Base-by-base conservation (phyloP, 2,113 vertebrate species). In the Oreocharis arfaki region DNA sequence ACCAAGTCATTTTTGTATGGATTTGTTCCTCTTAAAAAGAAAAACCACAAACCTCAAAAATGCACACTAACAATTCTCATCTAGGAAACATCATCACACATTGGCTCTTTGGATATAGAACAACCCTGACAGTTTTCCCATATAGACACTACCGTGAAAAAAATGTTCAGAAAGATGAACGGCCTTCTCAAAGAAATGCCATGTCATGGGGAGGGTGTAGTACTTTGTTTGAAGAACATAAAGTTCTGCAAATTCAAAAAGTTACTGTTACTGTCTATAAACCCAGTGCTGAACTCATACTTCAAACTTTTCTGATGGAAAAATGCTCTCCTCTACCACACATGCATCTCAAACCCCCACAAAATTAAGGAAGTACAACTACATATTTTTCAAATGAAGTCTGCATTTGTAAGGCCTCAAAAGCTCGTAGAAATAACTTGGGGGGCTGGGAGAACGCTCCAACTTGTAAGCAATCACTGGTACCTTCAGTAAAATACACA, bases 51-150 rank as follows among this genome's bases (percentile, higher is more conserved):
- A 37, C 4, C 19, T 59, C 57, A 69, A 87, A 90, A 82, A 6
- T 23, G 37, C 22, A 47, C 24, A 42, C 32, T 32, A 87, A 64
- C 11, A 60, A 44, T 17, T 68, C 53, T 60, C 18, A 64, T 37
- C 56, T 64, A 79, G 44, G 35, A 93, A 87, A 68, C 14, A 49
- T 5, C 14, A 49, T 5, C 15, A 64, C 1, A 2, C 24, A 20
- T 0, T 37, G 20, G 37, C 28, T 85, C 61, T 79, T 30, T 0
- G 0, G 28, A 44, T 26, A 49, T 0, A n/a, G 28, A 2, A 1
- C 37, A 87, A 30, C 28, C 22, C 24, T 26, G 52, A 33, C 5
- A 52, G 26, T 42, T n/a, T 60, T 55, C 57, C 39, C 32, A 49
- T 19, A 53, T 0, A 1, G 35, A 42, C 13, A 20, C 3, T 27